Evolutionary conservation across 2,888 invertebrate genomes (phyloP), one percentile per base, ranked within the genome.

Genomic region (Cactoblastis cactorum): DNA sequence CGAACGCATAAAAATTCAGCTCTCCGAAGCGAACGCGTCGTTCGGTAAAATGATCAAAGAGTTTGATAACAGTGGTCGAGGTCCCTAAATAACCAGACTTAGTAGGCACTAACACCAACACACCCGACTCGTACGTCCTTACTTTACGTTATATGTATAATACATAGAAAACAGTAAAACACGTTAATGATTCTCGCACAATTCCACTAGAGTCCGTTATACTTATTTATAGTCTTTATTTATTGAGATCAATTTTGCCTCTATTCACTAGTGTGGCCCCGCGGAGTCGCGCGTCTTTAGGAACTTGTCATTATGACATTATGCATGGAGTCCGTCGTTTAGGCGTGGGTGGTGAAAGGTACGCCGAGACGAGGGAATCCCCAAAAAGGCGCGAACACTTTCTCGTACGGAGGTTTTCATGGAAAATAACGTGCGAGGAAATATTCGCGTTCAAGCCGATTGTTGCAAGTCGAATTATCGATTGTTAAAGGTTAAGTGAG

Each of bases 191-290:
- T 74, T 80, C 73, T 73, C 80, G 79, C 86, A 88, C 87, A 85
- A 86, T 87, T 87, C 84, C 88, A 85, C 88, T 85, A 86, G 74
- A 79, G 83, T 84, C 81, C 80, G 70, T 74, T 74, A 77, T 71
- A 77, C 69, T 74, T 74, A 77, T 72, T 69, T 67, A 73, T 80
- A 83, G 83, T 85, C 81, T 80, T 82, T 83, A 75, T 72, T 74
- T 77, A 87, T 74, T 89, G 88, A 89, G 88, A 89, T 89, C 88
- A 89, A 79, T 80, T 78, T 78, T 78, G 80, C 82, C 84, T 76
- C 80, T 80, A 77, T 70, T 80, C 81, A 78, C 80, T 80, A 78
- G 63, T 61, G 65, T 71, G 70, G 62, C 34, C 9, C 9, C 39
- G 52, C 57, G 56, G 50, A 55, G 54, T 63, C 55, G 55, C 65